A percentile compares a stretch with the other conserved stretches of the same genome.
phyloP scores from a whole-genome alignment of 2,888 invertebrate genomes.

The Diachrysia chrysitis region DNA sequence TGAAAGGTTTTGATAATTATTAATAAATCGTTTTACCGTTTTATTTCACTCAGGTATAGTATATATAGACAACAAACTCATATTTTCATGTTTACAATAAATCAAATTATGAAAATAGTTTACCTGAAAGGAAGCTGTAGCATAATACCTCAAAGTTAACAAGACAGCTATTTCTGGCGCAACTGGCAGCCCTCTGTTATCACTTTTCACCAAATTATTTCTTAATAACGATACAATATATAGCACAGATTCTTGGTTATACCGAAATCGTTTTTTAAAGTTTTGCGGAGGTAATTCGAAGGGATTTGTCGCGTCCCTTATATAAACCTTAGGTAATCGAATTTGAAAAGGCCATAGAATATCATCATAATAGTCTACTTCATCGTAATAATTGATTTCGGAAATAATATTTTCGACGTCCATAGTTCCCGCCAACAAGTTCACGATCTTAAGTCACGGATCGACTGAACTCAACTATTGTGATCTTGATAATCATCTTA shows the following conservation, averaged over 20 bases:
- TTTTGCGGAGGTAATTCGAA: constrained; percentile 6
- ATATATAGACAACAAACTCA: not conserved
- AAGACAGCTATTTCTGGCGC: constrained; percentile 15
- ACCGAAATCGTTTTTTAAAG: constrained; percentile 16
- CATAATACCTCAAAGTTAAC: constrained; percentile 13
- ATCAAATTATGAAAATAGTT: constrained; percentile 1
- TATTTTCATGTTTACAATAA: constrained; percentile 7
- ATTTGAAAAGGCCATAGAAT: constrained; percentile 8
- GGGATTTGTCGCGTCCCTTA: constrained; percentile 14
- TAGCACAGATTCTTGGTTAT: constrained; percentile 14
- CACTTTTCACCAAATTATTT: constrained; percentile 11
- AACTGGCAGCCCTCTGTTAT: constrained; percentile 16
- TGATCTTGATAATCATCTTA: not conserved
- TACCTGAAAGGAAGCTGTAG: constrained; percentile 16
- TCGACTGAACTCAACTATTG: not conserved
- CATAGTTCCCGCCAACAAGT: not conserved
- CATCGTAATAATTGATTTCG: constrained; percentile 13
- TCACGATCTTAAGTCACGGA: not conserved
- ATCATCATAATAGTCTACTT: constrained; percentile 9
- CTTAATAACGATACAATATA: constrained; percentile 11
- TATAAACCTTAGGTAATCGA: constrained; percentile 5
- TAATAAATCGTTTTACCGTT: constrained; percentile 5
- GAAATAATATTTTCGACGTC: constrained; percentile 10
- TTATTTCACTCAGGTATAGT: not conserved
- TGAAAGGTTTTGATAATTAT: constrained; percentile 11